Evolutionary conservation across 2,888 invertebrate genomes (phyloP).

Genomic region (Neoscelio sp.): DNA sequence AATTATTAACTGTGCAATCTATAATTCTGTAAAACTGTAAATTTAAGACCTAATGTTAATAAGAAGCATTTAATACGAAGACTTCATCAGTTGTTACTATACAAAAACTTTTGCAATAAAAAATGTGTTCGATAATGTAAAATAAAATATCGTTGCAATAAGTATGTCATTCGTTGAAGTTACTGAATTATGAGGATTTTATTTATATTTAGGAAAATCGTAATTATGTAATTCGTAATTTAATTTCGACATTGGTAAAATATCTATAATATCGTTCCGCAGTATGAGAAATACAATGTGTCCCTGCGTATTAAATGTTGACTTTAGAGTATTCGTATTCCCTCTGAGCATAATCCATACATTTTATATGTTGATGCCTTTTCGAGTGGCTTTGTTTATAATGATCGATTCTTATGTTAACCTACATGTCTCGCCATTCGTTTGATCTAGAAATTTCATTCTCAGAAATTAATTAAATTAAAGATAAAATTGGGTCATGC

Average conservation of each 20-base stretch:
- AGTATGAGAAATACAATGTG: background rate
- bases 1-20: background rate
- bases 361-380: constrained; percentile 26
- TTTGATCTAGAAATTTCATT: constrained; percentile 44
- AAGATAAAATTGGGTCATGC: constrained; percentile 29
- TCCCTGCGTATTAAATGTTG: background rate
- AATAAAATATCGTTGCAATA: too few species aligned
- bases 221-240: too few species aligned
- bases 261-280: background rate
- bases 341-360: constrained; percentile 14
- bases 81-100: too few species aligned
- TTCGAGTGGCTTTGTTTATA: constrained; percentile 38
- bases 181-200: too few species aligned
- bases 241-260: background rate
- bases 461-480: constrained; percentile 32
- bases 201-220: too few species aligned
- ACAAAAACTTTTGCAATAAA: too few species aligned
- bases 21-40: too few species aligned
- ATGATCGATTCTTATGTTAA: constrained; percentile 50
- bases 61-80: too few species aligned
- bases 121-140: too few species aligned
- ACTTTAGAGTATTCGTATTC: background rate
- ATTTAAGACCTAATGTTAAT: too few species aligned
- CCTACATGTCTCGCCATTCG: constrained; percentile 39
- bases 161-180: too few species aligned